Base-by-base conservation (phyloP, 2,888 invertebrate genomes). In the Drepanosiphum platanoidis region DNA sequence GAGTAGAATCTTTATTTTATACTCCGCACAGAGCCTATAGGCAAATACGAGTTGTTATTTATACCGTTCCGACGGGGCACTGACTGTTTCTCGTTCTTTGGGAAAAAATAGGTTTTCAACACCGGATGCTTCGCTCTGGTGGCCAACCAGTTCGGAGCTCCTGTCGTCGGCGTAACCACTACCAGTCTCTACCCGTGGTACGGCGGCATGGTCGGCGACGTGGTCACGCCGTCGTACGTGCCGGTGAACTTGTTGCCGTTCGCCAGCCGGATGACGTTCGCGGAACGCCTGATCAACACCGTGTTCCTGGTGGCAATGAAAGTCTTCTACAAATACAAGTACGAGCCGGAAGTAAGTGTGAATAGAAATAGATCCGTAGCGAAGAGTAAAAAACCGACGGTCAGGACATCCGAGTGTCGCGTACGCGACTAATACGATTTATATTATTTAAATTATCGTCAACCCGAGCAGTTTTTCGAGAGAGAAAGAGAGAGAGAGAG, bases 71-170 rank as follows among this genome's bases (percentile, higher is more conserved):
- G n/a, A n/a, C n/a, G n/a, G n/a, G n/a, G n/a, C n/a, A n/a, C n/a
- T n/a, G n/a, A n/a, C n/a, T n/a, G n/a, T n/a, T n/a, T n/a, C n/a
- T n/a, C n/a, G n/a, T n/a, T n/a, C n/a, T n/a, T n/a, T n/a, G n/a
- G n/a, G n/a, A n/a, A n/a, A n/a, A n/a, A 3, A 11, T 30, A 83
- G 83, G 46, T 88, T 11, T 88, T 89, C 86, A 88, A 88, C 86
- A 88, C 88, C 36, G 89, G 89, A 36, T 89, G 89, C 77, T 88
- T 87, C 58, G 79, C 88, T 13, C 88, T 88, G 18, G 86, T 89
- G 1, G 87, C 88, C 4, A 87, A 88, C 78, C 86, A 87, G 22
- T 87, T 88, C 61, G 77, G 84, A 11, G 87, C 86, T 9, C 88
- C 88, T 1, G 39, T 86, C 42, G 82, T 88, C 5, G 87, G 86